phyloP scores from a whole-genome alignment of 2,113 vertebrate species.

The Takifugu flavidus region DNA sequence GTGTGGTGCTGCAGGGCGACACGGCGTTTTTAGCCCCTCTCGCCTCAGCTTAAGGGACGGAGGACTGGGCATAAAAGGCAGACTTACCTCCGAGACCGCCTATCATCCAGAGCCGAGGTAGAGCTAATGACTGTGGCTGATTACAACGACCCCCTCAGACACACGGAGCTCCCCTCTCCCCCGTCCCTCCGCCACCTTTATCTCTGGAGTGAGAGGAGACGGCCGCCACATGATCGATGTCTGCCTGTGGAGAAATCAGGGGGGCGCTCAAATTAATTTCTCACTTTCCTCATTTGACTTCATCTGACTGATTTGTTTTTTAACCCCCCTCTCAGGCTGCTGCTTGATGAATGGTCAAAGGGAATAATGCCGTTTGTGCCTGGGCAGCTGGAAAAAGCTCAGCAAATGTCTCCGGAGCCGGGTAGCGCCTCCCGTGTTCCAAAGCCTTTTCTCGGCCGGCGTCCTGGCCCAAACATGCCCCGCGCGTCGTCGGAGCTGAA shows the following conservation, averaged over 20 bases:
- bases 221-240: constrained; percentile 73
- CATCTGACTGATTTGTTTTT: constrained; percentile 69
- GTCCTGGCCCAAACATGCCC: constrained; percentile 2
- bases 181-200: constrained; percentile 44
- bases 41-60: constrained; percentile 54
- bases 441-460: not conserved
- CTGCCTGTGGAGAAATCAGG: constrained; percentile 77
- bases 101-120: constrained; percentile 70
- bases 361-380: constrained; percentile 25
- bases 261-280: constrained; percentile 77
- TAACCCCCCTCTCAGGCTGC: constrained; percentile 53
- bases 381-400: too few species aligned
- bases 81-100: constrained; percentile 62
- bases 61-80: constrained; percentile 64
- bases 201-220: constrained; percentile 66
- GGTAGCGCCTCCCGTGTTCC: too few species aligned
- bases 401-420: too few species aligned
- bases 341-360: constrained; percentile 37
- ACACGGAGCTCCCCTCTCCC: constrained; percentile 52
- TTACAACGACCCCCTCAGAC: constrained; percentile 72
- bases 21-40: constrained; percentile 36
- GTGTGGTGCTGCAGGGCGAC: constrained; percentile 38
- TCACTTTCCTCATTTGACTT: constrained; percentile 76
- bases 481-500: constrained; percentile 13
- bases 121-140: constrained; percentile 72